Conservation (phyloP, 1,140 invertebrate species). For the Plectrocnemia conspersa region DNA sequence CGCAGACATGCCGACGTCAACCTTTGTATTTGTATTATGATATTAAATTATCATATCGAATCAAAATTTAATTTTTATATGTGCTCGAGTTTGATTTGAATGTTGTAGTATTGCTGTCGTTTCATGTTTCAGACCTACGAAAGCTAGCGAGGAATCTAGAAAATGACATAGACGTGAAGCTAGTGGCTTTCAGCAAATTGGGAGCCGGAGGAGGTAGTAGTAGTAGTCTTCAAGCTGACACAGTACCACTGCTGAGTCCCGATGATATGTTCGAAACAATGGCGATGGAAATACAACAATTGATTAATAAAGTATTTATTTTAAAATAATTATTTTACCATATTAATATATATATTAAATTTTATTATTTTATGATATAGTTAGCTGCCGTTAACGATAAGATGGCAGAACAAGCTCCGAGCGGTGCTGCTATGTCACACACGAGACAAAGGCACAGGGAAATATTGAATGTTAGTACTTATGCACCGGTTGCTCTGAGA, state of each 20-base stretch:
- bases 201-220: conserved; percentile 65
- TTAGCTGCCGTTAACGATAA: conserved; percentile 80
- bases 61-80: conserved; percentile 7
- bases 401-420: conserved; percentile 78
- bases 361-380: conserved; percentile 46
- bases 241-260: conserved; percentile 74
- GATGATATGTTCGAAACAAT: conserved; percentile 92
- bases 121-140: conserved; percentile 68
- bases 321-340: background rate
- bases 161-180: conserved; percentile 94
- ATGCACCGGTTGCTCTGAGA: background rate
- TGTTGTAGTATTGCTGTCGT: background rate
- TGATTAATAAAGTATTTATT: conserved; percentile 70
- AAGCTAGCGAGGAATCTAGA: conserved; percentile 90
- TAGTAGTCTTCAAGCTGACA: conserved; percentile 54
- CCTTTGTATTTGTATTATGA: conserved; percentile 19
- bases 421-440: conserved; percentile 77
- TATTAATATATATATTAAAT: background rate
- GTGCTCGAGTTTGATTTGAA: conserved; percentile 4
- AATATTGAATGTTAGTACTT: conserved; percentile 60
- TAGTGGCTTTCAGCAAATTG: conserved; percentile 93
- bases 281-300: conserved; percentile 84
- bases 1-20: too few species aligned
- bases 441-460: conserved; percentile 92
- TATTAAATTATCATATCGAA: conserved; percentile 10